Evolutionary conservation across 2,888 invertebrate species (phyloP), one percentile per base, ranked within the genome.

Genomic region (Pogonocherus hispidulus): DNA sequence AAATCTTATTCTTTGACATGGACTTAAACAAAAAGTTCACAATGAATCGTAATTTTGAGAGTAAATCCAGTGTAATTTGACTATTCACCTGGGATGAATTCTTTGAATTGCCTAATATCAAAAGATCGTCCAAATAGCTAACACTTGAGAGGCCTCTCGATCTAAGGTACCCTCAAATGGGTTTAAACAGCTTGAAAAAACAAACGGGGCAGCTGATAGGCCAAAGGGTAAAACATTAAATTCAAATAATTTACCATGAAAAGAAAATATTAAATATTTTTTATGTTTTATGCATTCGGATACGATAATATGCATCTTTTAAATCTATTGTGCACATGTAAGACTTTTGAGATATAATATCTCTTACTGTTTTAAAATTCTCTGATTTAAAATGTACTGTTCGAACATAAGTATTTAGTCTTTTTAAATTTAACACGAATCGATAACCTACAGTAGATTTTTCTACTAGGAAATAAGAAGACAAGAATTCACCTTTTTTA

Each of bases 191-290:
- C 32, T 67, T 67, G 9, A 60, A 47, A 55, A 55, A 32, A 55
- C 46, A 32, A 16, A 62, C 4, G 55, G 62, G 8, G 47, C 47
- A 19, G 19, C 9, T 19, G 47, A 18, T 19, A 47, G 6, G 1
- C 47, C 47, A 47, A 66, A 66, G 3, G 62, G 60, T 23, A 66
- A 18, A 41, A 55, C 59, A 46, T 23, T 55, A 35, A 55, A 66
- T 54, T 62, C 55, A 46, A 20, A 62, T 16, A 62, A n/a, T 37
- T 14, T 6, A 3, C 22, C 54, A 19, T 62, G 19, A 27, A 46
- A 66, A 11, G 46, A 11, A 14, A 64, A 51, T 1, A 51, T 49
- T 14, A 66, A 52, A 59, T 20, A 63, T 52, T 63, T 63, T n/a
- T 22, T 41, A 9, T 57, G 16, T 59, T 9, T 32, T 5, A 47